Evolutionary conservation across 2,113 vertebrate species (phyloP).

Genomic region (Leuciscus idus): DNA sequence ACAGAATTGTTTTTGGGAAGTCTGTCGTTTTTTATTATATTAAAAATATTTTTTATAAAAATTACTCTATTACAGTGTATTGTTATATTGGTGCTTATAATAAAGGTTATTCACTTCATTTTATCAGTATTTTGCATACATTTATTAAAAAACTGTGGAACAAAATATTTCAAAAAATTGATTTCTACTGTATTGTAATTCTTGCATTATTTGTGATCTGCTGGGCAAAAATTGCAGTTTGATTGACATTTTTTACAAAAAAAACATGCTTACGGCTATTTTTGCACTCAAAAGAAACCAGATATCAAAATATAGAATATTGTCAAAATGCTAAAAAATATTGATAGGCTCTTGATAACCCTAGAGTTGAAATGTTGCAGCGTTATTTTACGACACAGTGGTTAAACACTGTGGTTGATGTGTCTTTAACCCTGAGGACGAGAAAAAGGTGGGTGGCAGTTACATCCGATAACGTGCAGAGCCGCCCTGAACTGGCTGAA

Average conservation of each 20-base stretch:
- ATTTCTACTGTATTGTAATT: not conserved
- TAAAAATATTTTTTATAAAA: not conserved
- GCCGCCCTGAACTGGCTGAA: conserved; percentile 13
- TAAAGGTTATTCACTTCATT: not conserved
- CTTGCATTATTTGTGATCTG: not conserved
- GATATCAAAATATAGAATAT: not conserved
- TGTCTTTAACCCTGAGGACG: conserved; percentile 6
- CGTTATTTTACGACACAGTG: not conserved
- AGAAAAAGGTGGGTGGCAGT: conserved; percentile 14
- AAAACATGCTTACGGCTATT: not conserved
- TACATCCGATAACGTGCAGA: not conserved
- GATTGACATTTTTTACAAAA: not conserved
- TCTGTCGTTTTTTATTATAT: not conserved
- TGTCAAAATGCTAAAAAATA: not conserved
- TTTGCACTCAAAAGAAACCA: not conserved
- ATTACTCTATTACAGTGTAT: not conserved
- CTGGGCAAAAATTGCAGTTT: not conserved
- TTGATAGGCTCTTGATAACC: not conserved
- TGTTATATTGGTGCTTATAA: not conserved
- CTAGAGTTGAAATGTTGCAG: not conserved
- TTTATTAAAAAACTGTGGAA: not conserved
- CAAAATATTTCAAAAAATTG: not conserved
- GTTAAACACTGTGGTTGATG: not conserved
- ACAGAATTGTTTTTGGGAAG: not conserved
- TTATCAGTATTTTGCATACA: not conserved